Evolutionary conservation across 2,113 vertebrate genomes (phyloP), one percentile per base, ranked within the genome.

Genomic region (Sinocyclocheilus rhinocerous): DNA sequence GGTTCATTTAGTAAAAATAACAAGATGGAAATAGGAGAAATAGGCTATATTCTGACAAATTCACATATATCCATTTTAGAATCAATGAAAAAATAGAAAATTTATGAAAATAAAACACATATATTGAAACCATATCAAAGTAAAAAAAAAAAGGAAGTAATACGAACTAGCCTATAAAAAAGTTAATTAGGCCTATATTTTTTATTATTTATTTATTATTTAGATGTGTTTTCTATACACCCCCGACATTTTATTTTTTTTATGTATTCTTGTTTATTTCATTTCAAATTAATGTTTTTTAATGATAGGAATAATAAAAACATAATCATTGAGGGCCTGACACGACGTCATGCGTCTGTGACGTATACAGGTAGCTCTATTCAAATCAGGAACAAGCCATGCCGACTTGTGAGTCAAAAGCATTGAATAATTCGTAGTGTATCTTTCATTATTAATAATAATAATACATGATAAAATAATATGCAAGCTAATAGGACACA

Each of bases 331-430:
- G 12, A 24, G 4, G 29, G 61, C 63, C 3, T 4, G 48, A 10
- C 24, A 39, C 72, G 33, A 85, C 57, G 57, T 65, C 57, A 65
- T 24, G 42, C 3, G 39, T 18, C 20, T 20, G 50, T 84, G 52
- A 80, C 5, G 22, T 9, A 5, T 1, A n/a, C 65, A 29, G 86
- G 65, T 18, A 36, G 24, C 24, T 52, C 45, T 61, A 88, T 83
- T 69, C 80, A 86, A 88, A 89, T 87, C 29, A 77, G 82, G 88
- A 79, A 57, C 15, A 50, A 48, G 4, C 72, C 81, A 81, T 24
- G 55, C 39, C 24, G 8, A 0, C 2, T 16, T 36, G 20, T 45
- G 10, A 22, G 45, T 12, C 7, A 36, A 55, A 61, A 15, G 8
- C 4, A 55, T n/a, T 45, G 0, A 78, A 11, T 22, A 4, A 42